Evolutionary conservation across 2,888 invertebrate species (phyloP).

Genomic region (Eilema caniola): DNA sequence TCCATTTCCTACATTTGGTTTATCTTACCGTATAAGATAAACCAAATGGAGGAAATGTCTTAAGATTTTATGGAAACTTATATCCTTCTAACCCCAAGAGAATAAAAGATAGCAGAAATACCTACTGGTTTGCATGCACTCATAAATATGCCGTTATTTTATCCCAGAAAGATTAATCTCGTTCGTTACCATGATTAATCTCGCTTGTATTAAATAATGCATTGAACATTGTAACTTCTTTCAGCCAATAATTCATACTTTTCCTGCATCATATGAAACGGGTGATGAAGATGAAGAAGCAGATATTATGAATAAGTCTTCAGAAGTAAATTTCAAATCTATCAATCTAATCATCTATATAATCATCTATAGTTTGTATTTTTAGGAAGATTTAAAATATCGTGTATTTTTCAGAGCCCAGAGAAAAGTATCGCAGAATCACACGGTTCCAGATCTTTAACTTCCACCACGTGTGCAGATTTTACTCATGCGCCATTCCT

Average conservation of each 20-base stretch:
- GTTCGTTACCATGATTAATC: neutral
- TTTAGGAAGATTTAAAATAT: neutral
- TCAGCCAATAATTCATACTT: constrained; percentile 32
- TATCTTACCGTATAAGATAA: too few relatives aligned
- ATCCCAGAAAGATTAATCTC: neutral
- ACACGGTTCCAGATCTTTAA: constrained; percentile 76
- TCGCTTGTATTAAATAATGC: too few relatives aligned
- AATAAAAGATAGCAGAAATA: too few relatives aligned
- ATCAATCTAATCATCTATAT: too few relatives aligned
- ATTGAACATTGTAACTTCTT: constrained; percentile 1
- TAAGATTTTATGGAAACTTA: too few relatives aligned
- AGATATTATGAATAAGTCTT: constrained; percentile 50
- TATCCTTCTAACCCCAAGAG: too few relatives aligned
- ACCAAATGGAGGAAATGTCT: too few relatives aligned
- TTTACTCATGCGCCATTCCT: constrained; percentile 67
- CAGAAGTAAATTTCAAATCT: constrained; percentile 58
- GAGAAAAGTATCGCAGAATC: constrained; percentile 75
- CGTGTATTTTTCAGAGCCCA: constrained; percentile 63
- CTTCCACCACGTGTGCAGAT: constrained; percentile 60
- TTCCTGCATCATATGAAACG: constrained; percentile 69
- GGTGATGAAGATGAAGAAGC: constrained; percentile 68
- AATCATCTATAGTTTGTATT: too few relatives aligned
- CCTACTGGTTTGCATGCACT: too few relatives aligned
- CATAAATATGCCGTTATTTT: too few relatives aligned
- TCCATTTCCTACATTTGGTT: too few relatives aligned